Conservation (phyloP, 2,113 vertebrate genomes). For the Crotalus tigris region DNA sequence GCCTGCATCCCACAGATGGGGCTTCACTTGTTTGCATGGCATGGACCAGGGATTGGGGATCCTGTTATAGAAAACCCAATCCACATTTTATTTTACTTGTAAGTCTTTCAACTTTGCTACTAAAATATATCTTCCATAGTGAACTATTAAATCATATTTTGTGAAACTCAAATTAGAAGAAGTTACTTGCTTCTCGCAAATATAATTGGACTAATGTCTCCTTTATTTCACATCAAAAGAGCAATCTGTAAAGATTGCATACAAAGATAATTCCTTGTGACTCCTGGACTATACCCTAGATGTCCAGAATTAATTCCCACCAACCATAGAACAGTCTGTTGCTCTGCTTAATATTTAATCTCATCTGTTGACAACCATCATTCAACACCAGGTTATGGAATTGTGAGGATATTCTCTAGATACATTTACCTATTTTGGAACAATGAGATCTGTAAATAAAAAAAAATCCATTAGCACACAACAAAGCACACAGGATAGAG, state of each 20-base stretch:
- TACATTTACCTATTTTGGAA: not conserved
- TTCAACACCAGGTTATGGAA: not conserved
- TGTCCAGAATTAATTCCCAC: not conserved
- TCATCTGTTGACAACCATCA: not conserved
- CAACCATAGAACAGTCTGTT: not conserved
- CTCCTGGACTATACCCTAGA: not conserved
- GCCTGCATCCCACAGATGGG: not conserved
- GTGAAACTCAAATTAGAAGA: not conserved
- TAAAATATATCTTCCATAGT: not conserved
- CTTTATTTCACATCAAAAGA: not conserved
- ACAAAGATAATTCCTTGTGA: too few species aligned
- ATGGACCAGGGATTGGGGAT: not conserved
- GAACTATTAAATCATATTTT: not conserved
- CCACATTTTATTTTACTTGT: not conserved
- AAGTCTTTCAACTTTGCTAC: not conserved
- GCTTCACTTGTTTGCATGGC: not conserved
- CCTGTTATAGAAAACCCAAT: not conserved
- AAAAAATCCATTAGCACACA: not conserved
- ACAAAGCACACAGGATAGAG: not conserved
- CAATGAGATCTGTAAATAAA: not conserved
- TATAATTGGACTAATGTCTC: not conserved
- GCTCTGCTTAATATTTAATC: not conserved
- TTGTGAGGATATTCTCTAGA: not conserved
- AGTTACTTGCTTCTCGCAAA: not conserved
- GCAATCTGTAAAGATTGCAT: not conserved